Percentiles rank a stretch among this genome's conserved stretches.
Conservation (phyloP, 2,888 invertebrate species). For the Cosmia pyralina region DNA sequence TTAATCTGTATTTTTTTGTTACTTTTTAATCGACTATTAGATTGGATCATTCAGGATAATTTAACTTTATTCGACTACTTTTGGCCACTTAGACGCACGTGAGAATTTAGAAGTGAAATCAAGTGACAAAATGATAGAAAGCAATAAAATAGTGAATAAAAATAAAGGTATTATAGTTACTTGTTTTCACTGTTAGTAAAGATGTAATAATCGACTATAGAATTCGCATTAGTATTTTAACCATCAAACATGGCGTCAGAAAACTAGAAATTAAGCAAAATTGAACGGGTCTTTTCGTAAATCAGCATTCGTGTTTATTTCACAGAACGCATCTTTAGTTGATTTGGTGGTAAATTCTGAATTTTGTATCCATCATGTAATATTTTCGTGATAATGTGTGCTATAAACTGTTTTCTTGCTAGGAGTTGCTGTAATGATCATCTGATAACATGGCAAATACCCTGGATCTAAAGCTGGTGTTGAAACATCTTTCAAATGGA, state of each 20-base stretch:
- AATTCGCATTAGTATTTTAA: neutral
- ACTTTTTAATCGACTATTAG: conserved; percentile 24
- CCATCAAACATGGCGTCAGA: conserved; percentile 51
- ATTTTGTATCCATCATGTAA: conserved; percentile 20
- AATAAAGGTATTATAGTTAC: no score
- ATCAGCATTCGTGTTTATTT: conserved; percentile 27
- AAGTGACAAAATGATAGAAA: neutral
- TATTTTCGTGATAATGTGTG: conserved; percentile 42
- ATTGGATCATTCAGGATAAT: no score
- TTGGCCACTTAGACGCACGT: neutral
- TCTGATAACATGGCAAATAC: conserved; percentile 71
- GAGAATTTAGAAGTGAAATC: neutral
- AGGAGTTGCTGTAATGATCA: conserved; percentile 46
- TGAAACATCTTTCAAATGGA: conserved; percentile 82
- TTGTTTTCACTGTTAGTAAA: neutral
- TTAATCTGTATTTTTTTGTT: conserved; percentile 42
- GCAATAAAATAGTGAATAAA: neutral
- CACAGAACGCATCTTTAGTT: conserved; percentile 67
- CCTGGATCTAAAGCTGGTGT: conserved; percentile 75
- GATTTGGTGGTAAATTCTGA: conserved; percentile 75
- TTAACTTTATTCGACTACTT: conserved; percentile 1
- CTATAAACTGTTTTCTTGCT: conserved; percentile 45
- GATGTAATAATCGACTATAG: conserved; percentile 37
- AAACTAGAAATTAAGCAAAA: conserved; percentile 28
- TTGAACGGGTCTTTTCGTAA: conserved; percentile 66